These are phyloP conservation scores for Himalopsyche kuldschensis DNA, from an alignment of 2,888 invertebrate species.

Conservation along the genomic window DNA sequence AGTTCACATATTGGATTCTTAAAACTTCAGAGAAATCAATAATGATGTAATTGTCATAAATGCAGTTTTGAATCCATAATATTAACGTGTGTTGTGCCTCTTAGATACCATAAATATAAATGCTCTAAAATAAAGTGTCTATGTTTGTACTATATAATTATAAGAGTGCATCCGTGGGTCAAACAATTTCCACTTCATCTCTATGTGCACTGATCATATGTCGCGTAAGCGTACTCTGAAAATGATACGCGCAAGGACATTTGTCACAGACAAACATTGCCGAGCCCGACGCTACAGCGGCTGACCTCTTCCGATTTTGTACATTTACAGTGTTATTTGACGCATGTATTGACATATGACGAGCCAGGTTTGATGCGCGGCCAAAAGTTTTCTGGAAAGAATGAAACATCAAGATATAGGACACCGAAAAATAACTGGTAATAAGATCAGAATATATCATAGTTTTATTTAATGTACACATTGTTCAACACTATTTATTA, in stretches of 20 bases:
- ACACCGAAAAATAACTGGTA: background rate
- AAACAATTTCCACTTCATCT: background rate
- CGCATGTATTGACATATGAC: conserved; percentile 24
- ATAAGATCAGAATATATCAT: too few species aligned
- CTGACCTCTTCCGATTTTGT: background rate
- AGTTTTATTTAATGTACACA: too few species aligned
- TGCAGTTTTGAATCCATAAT: too few species aligned
- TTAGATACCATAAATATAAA: too few species aligned
- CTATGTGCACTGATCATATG: conserved; percentile 25
- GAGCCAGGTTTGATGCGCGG: conserved; percentile 17
- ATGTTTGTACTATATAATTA: too few species aligned
- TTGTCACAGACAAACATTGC: background rate
- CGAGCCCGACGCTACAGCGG: background rate
- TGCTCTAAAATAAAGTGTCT: too few species aligned
- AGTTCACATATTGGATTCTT: too few species aligned
- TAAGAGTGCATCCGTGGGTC: background rate
- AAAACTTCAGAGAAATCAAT: too few species aligned
- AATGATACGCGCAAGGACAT: conserved; percentile 22
- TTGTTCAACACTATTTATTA: too few species aligned
- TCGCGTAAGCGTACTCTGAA: conserved; percentile 25
- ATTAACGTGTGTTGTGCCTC: too few species aligned
- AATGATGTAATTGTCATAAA: too few species aligned
- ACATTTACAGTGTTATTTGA: background rate
- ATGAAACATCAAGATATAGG: background rate
- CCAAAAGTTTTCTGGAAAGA: conserved; percentile 23